phyloP scores from a whole-genome alignment of 2,888 invertebrate species.

The Sesia bembeciformis region DNA sequence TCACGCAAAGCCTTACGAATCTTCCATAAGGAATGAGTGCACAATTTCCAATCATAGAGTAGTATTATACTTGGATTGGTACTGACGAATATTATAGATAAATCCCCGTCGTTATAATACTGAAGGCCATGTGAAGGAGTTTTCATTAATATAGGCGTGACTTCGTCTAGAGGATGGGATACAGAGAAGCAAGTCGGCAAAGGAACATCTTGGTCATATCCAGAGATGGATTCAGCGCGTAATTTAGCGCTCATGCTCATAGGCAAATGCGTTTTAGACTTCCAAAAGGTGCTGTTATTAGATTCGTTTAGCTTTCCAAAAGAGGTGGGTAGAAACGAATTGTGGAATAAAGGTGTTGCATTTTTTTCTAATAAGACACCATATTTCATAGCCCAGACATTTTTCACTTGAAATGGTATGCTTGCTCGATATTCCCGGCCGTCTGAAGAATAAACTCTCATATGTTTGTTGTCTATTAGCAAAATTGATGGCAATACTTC shows the following conservation, averaged over 20 bases:
- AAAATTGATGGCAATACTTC: slow-evolving; percentile 79
- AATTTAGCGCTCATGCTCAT: slow-evolving; percentile 55
- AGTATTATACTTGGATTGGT: slow-evolving; percentile 87
- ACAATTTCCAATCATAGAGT: slow-evolving; percentile 83
- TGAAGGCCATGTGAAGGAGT: slow-evolving; percentile 73
- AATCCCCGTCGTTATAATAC: slow-evolving; percentile 77
- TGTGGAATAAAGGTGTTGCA: slow-evolving; percentile 43
- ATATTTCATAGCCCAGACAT: slow-evolving; percentile 88
- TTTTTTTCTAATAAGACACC: slow-evolving; percentile 89
- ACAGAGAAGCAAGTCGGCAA: slow-evolving; percentile 90
- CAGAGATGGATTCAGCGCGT: slow-evolving; percentile 46
- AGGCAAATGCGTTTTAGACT: slow-evolving; percentile 31
- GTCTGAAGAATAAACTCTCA: slow-evolving; percentile 84
- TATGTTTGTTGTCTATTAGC: slow-evolving; percentile 82
- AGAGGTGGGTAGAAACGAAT: slow-evolving; percentile 42
- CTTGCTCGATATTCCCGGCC: slow-evolving; percentile 89
- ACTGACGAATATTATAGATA: slow-evolving; percentile 84
- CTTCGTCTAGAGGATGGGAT: slow-evolving; percentile 92
- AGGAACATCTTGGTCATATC: slow-evolving; percentile 60
- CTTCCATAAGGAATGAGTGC: slow-evolving; percentile 87
- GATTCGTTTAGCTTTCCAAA: slow-evolving; percentile 54
- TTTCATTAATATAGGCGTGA: slow-evolving; percentile 86
- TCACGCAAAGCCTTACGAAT: slow-evolving; percentile 83
- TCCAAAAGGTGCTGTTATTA: slow-evolving; percentile 45
- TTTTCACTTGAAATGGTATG: slow-evolving; percentile 86